phyloP scores from a whole-genome alignment of 2,113 vertebrate genomes.

The Neogale vison region DNA sequence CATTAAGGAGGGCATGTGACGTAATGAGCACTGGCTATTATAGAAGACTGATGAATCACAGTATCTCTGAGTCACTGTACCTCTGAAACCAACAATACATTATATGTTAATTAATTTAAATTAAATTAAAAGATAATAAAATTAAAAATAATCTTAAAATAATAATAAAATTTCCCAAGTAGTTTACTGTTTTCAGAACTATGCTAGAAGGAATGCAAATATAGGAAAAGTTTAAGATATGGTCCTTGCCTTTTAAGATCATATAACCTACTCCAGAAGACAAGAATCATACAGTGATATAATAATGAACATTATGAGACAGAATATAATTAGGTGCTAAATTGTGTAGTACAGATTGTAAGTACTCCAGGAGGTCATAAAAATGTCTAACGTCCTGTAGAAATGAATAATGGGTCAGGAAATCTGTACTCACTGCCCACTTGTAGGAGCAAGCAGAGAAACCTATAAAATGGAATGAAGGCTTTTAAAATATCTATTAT shows the following conservation, averaged over 20 bases:
- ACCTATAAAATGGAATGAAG: constrained; percentile 18
- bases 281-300: constrained; percentile 47
- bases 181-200: neutral
- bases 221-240: neutral
- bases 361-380: constrained; percentile 57
- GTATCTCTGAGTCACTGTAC: neutral
- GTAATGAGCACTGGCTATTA: no score
- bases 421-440: neutral
- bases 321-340: constrained; percentile 68
- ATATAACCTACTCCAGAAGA: constrained; percentile 45
- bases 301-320: constrained; percentile 61
- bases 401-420: constrained; percentile 55
- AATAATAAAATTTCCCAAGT: neutral
- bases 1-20: no score
- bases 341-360: constrained; percentile 60
- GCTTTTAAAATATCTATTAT: constrained; percentile 20
- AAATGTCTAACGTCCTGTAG: constrained; percentile 54
- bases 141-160: neutral
- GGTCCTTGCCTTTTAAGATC: constrained; percentile 41
- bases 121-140: neutral
- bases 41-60: no score
- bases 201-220: neutral
- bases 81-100: neutral
- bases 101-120: neutral
- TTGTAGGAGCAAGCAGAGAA: constrained; percentile 37